Conservation (phyloP, 2,113 vertebrate species). For the Trogon melanurus region DNA sequence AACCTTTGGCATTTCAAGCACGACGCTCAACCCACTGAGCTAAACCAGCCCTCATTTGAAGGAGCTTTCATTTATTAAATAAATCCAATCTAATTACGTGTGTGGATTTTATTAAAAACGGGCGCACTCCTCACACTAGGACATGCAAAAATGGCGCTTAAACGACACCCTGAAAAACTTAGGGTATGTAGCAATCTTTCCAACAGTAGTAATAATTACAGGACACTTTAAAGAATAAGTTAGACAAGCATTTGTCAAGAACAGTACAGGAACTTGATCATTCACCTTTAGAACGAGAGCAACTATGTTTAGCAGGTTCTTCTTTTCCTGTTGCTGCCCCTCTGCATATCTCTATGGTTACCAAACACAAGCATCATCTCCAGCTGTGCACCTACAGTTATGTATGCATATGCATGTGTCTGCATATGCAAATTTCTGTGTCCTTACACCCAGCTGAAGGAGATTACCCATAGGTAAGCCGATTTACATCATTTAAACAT, state of each 20-base stretch:
- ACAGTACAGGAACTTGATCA: not conserved
- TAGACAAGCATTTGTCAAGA: not conserved
- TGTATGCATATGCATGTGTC: not conserved
- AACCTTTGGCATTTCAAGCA: too few species aligned
- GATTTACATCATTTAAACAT: not conserved
- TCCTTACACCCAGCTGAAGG: not conserved
- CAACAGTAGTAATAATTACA: not conserved
- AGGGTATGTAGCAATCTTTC: not conserved
- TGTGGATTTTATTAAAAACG: too few species aligned
- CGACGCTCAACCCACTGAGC: too few species aligned
- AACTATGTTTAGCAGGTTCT: not conserved
- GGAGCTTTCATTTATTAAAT: too few species aligned
- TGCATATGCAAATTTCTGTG: not conserved
- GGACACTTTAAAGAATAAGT: not conserved
- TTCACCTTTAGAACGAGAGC: not conserved
- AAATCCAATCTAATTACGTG: too few species aligned
- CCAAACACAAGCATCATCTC: not conserved
- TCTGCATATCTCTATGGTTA: not conserved
- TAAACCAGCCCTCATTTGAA: too few species aligned
- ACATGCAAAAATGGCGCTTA: not conserved
- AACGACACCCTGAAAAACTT: not conserved
- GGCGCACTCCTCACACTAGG: not conserved
- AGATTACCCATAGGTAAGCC: not conserved
- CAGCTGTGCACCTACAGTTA: not conserved
- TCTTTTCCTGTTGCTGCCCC: not conserved